Evolutionary conservation across 2,888 invertebrate genomes (phyloP).

Genomic region (Sabatieria punctata): DNA sequence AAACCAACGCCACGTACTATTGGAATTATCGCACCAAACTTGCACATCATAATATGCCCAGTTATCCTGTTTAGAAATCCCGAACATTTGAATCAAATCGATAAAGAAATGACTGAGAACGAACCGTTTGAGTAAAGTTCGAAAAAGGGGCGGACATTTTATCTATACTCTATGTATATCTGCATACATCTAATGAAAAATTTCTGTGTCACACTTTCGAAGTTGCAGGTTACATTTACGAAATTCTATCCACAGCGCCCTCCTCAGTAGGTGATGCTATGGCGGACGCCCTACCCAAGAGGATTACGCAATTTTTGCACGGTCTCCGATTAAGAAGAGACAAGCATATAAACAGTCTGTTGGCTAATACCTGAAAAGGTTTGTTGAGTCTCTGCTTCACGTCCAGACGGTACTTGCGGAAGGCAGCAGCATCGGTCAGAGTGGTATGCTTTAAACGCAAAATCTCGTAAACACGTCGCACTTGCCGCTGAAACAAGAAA

Average conservation of each 20-base stretch:
- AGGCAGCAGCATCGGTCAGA: conserved; percentile 48
- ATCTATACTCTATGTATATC: too few species aligned
- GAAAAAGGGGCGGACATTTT: too few species aligned
- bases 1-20: too few species aligned
- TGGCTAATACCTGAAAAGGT: conserved; percentile 46
- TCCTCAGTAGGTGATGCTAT: background rate
- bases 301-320: too few species aligned
- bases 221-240: too few species aligned
- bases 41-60: background rate
- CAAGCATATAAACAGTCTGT: background rate
- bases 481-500: conserved; percentile 45
- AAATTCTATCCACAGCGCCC: too few species aligned
- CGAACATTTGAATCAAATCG: background rate
- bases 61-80: background rate
- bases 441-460: conserved; percentile 55
- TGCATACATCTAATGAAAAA: background rate
- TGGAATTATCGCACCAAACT: too few species aligned
- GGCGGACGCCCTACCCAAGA: background rate
- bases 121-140: too few species aligned
- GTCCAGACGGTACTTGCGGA: conserved; percentile 54
- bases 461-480: conserved; percentile 67
- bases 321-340: background rate
- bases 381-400: conserved; percentile 66
- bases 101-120: background rate
- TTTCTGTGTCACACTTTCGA: background rate